Base-by-base conservation (phyloP, 2,113 vertebrate genomes). In the Labeo rohita region DNA sequence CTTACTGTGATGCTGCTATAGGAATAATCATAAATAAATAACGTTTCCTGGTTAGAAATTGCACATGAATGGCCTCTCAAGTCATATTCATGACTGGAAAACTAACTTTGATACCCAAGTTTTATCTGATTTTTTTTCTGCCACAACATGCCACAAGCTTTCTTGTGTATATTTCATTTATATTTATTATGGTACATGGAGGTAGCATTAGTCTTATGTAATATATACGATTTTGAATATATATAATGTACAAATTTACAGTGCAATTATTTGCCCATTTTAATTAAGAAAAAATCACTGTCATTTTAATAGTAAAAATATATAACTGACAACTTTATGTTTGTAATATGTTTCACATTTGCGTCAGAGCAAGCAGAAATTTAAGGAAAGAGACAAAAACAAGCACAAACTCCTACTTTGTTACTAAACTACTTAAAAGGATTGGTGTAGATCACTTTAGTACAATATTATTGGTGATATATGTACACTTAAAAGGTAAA, bases 391-490 rank as follows among this genome's bases (percentile, higher is more conserved):
- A 61, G 8, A 21, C 56, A 61, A 18, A 61, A 45, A 21, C 8
- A 43, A 45, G 3, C 9, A n/a, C 3, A 45, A 72, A 49, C 6
- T 23, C 72, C 11, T 23, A 23, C 21, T 49, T 7, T 50, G 21
- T 75, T 50, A 4, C 36, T 59, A 13, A 63, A 23, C 1, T 39
- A n/a, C 18, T 59, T 59, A 61, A 45, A 79, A 59, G n/a, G 9
- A 43, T 21, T 79, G 34, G 18, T 59, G 36, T 39, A 79, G 8
- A 59, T 87, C 61, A 66, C 54, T 63, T 52, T 34, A 77, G 75
- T 56, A 61, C 74, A 68, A 34, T 87, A 50, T 52, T 86, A 72
- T 88, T 88, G 84, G 18, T 84, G 63, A 87, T 65, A 74, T 77
- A 87, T 78, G 83, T 47, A 45, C 39, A 63, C 39, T 63, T 63